phyloP scores from a whole-genome alignment of 2,797 vertebrate species.

The Anguilla anguilla region DNA sequence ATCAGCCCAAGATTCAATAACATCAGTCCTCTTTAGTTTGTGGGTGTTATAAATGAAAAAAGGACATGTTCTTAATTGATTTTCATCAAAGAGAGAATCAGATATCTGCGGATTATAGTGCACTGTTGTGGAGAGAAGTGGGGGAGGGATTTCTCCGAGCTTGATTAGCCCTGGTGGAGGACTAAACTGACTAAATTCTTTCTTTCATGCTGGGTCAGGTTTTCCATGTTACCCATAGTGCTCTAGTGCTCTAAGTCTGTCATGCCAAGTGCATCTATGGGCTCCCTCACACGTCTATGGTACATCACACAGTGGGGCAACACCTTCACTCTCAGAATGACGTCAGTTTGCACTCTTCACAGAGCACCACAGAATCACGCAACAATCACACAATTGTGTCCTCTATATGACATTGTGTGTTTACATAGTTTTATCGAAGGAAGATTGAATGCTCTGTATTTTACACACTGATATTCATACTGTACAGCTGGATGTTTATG shows the following conservation, averaged over 20 bases:
- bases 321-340: too few species aligned
- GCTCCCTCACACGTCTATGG: background rate
- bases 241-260: background rate
- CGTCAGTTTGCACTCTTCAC: too few species aligned
- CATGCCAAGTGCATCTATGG: background rate
- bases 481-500: too few species aligned
- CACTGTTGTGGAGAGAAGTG: background rate
- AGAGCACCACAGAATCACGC: too few species aligned
- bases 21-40: background rate
- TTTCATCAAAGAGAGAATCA: background rate
- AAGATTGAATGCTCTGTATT: too few species aligned
- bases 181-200: background rate
- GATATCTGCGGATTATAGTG: background rate
- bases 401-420: too few species aligned
- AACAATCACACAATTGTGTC: too few species aligned
- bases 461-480: too few species aligned
- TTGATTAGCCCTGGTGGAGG: background rate
- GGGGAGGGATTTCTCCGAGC: background rate
- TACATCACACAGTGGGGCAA: too few species aligned
- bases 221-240: background rate
- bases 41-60: background rate
- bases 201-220: background rate
- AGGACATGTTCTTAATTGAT: background rate
- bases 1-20: too few species aligned
- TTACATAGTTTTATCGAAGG: too few species aligned